Evolutionary conservation across 2,113 vertebrate species (phyloP).

Genomic region (Anhinga rufa): DNA sequence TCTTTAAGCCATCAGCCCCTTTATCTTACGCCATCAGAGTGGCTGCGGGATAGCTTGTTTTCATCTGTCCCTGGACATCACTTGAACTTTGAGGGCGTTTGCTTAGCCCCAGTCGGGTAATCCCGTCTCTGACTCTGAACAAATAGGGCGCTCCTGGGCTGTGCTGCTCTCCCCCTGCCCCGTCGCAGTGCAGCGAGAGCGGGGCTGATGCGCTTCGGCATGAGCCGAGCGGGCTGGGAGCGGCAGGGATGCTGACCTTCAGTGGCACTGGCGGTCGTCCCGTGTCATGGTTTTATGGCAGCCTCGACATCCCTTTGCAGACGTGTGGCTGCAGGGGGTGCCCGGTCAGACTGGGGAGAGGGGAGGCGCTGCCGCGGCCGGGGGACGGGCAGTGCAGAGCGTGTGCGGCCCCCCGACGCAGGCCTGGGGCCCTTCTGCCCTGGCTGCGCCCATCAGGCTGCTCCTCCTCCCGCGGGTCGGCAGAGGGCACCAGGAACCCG

Average conservation of each 20-base stretch:
- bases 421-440: neutral
- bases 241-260: neutral
- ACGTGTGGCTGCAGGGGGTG: neutral
- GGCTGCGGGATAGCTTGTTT: conserved; percentile 69
- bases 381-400: rapidly evolving
- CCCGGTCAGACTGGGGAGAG: neutral
- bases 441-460: neutral
- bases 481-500: conserved; percentile 37
- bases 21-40: conserved; percentile 62
- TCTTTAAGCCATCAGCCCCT: conserved; percentile 41
- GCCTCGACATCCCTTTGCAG: neutral
- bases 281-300: rapidly evolving
- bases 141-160: neutral
- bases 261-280: neutral
- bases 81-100: conserved; percentile 33
- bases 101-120: neutral
- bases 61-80: conserved; percentile 45
- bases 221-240: neutral
- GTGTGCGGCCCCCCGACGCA: neutral
- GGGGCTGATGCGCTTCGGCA: conserved; percentile 8
- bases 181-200: conserved; percentile 1
- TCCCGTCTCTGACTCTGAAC: neutral
- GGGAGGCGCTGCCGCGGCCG: rapidly evolving
- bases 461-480: neutral
- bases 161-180: neutral